Evolutionary conservation across 92 coral and sea anemone genomes (phyloP).

Genomic region (Scolanthus callimorphus): DNA sequence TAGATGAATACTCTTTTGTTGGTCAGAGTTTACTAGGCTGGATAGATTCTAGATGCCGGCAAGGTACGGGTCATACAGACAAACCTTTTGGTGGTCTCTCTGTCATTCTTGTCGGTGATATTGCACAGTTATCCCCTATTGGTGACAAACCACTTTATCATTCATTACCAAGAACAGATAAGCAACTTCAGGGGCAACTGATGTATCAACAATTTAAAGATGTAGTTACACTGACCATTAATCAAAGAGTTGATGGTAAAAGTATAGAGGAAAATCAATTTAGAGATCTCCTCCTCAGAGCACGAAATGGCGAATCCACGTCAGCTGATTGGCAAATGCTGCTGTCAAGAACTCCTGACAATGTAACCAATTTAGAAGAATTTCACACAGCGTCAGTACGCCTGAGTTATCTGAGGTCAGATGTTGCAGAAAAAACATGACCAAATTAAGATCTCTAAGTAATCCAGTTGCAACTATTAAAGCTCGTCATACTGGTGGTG

Average conservation of each 20-base stretch:
- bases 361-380: slow-evolving; percentile 24
- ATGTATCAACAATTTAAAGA: slow-evolving; percentile 59
- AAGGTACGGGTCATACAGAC: slow-evolving; percentile 44
- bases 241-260: slow-evolving; percentile 63
- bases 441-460: not conserved
- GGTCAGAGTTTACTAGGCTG: slow-evolving; percentile 39
- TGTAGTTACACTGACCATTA: slow-evolving; percentile 49
- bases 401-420: slow-evolving; percentile 23
- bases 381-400: slow-evolving; percentile 28
- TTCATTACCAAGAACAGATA: slow-evolving; percentile 45
- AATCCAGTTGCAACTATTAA: not conserved
- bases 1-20: slow-evolving; percentile 61
- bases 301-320: slow-evolving; percentile 65
- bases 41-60: slow-evolving; percentile 37
- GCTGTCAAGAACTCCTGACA: slow-evolving; percentile 41
- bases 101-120: slow-evolving; percentile 55
- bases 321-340: slow-evolving; percentile 45
- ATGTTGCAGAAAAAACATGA: slow-evolving; percentile 59
- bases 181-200: slow-evolving; percentile 41
- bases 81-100: slow-evolving; percentile 46
- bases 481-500: not conserved
- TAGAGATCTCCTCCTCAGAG: slow-evolving; percentile 48
- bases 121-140: slow-evolving; percentile 63
- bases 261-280: slow-evolving; percentile 24
- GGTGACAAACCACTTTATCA: slow-evolving; percentile 58